Conservation (phyloP, 2,888 invertebrate species). For the Nomada fucata region DNA sequence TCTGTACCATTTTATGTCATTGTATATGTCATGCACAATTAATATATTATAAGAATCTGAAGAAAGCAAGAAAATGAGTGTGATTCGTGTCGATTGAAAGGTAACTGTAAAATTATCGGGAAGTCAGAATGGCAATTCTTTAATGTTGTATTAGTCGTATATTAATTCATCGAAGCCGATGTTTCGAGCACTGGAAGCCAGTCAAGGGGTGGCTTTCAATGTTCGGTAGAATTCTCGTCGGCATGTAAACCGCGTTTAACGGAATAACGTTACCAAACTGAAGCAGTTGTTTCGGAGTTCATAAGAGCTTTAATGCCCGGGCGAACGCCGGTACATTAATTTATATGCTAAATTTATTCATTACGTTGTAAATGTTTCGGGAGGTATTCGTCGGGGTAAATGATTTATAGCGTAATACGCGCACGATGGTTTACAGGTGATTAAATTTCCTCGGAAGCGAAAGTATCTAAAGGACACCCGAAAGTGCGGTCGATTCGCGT, state of each 20-base stretch:
- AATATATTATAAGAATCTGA: too few relatives aligned
- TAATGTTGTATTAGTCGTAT: too few relatives aligned
- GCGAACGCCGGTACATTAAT: constrained; percentile 18
- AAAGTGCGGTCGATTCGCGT: not conserved
- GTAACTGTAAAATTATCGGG: too few relatives aligned
- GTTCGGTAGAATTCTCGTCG: constrained; percentile 9
- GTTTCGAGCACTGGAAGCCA: not conserved
- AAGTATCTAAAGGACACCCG: not conserved
- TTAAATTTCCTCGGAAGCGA: constrained; percentile 4
- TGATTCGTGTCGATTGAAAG: too few relatives aligned
- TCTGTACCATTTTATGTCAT: too few relatives aligned
- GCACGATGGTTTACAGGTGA: not conserved
- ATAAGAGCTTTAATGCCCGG: constrained; percentile 23
- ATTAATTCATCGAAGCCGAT: not conserved
- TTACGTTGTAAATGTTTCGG: constrained; percentile 9
- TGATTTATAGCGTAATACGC: constrained; percentile 2
- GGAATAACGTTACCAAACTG: constrained; percentile 14
- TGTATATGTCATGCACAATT: too few relatives aligned
- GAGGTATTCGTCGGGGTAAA: not conserved
- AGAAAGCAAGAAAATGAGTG: too few relatives aligned
- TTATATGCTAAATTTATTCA: constrained; percentile 29
- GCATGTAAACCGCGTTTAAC: constrained; percentile 31
- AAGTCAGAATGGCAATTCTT: not conserved
- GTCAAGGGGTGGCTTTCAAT: constrained; percentile 3
- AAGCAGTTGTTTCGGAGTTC: constrained; percentile 30